These are phyloP conservation scores for Panthera tigris DNA, from an alignment of 2,113 vertebrate species.

Conservation along the genomic window DNA sequence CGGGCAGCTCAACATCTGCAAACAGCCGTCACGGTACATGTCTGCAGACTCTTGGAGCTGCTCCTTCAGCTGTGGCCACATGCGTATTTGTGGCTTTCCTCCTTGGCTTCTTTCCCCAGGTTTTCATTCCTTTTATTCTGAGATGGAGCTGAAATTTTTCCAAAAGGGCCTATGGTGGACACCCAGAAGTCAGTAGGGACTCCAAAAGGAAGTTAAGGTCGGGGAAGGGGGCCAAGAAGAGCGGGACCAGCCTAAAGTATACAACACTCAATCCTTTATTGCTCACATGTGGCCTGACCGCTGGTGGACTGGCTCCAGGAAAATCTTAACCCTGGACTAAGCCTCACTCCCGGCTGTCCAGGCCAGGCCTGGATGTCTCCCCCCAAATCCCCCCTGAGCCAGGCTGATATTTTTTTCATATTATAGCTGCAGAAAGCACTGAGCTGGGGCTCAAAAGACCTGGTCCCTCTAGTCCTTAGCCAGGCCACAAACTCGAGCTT, in stretches of 20 bases:
- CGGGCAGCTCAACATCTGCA: slow-evolving; percentile 24
- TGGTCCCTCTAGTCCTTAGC: not conserved
- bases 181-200: slow-evolving; percentile 71
- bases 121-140: slow-evolving; percentile 71
- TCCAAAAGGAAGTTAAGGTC: slow-evolving; percentile 69
- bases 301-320: slow-evolving; percentile 66
- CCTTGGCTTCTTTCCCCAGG: slow-evolving; percentile 61
- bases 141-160: slow-evolving; percentile 67
- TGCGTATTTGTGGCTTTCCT: slow-evolving; percentile 72
- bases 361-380: slow-evolving; percentile 42
- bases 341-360: slow-evolving; percentile 12
- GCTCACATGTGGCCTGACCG: slow-evolving; percentile 67
- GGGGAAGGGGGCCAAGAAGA: slow-evolving; percentile 50
- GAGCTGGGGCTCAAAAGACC: not conserved
- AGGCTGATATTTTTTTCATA: not conserved
- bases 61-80: slow-evolving; percentile 33
- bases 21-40: not conserved
- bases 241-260: slow-evolving; percentile 2
- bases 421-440: not conserved
- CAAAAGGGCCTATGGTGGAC: slow-evolving; percentile 64
- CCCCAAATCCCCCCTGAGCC: not conserved
- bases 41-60: not conserved
- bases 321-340: slow-evolving; percentile 52
- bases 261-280: slow-evolving; percentile 64
- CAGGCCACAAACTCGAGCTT: not conserved